Conservation (phyloP, 2,888 invertebrate species). For the Mongoloraphidia duomilia region DNA sequence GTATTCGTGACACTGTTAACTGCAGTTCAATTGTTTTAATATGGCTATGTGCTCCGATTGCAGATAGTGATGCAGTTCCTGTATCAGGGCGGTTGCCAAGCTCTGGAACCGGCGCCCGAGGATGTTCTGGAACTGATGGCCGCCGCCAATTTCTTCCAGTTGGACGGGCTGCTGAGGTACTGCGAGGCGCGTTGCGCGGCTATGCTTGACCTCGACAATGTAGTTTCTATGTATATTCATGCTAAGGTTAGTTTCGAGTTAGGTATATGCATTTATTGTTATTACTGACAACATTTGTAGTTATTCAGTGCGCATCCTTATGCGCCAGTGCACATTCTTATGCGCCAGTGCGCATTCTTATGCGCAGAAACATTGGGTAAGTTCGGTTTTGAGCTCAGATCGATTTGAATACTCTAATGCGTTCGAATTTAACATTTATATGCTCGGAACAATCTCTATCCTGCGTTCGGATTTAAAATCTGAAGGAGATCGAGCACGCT, state of each 20-base stretch:
- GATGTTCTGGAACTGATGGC: slow-evolving; percentile 82
- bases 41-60: slow-evolving; percentile 12
- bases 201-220: slow-evolving; percentile 74
- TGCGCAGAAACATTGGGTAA: too few species aligned
- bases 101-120: slow-evolving; percentile 58
- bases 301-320: too few species aligned
- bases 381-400: too few species aligned
- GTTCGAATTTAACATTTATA: too few species aligned
- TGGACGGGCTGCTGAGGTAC: slow-evolving; percentile 69
- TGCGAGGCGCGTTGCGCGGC: slow-evolving; percentile 76
- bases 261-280: not conserved
- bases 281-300: not conserved
- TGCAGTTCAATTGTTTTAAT: not conserved
- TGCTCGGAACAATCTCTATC: too few species aligned
- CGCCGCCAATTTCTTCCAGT: slow-evolving; percentile 82
- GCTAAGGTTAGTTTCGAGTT: slow-evolving; percentile 52
- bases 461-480: too few species aligned
- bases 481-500: too few species aligned
- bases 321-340: too few species aligned
- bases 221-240: slow-evolving; percentile 85
- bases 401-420: too few species aligned
- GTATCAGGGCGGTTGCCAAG: slow-evolving; percentile 76
- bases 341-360: too few species aligned
- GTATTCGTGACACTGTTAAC: not conserved
- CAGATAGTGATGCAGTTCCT: slow-evolving; percentile 87